A percentile compares a stretch with the other conserved stretches of the same genome.
Conservation (phyloP, 2,113 vertebrate genomes). For the Poecilia latipinna region DNA sequence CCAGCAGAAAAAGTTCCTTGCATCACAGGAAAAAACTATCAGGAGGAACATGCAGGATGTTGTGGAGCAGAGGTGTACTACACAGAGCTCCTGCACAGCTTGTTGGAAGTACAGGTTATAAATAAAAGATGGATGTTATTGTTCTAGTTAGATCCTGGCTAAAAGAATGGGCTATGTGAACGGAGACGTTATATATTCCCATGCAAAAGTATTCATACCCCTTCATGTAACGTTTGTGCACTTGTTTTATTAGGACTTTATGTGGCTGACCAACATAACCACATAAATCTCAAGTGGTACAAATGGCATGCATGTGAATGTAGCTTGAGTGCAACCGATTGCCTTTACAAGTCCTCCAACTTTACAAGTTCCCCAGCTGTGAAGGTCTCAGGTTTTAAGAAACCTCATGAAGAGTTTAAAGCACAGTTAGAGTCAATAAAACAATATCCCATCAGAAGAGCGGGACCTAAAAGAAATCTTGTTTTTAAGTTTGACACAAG, state of each 20-base stretch:
- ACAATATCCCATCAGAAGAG: not conserved
- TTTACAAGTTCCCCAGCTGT: no score
- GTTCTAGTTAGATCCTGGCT: not conserved
- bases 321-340: not conserved
- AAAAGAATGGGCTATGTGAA: not conserved
- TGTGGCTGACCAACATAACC: no score
- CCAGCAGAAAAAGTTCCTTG: slow-evolving; percentile 24
- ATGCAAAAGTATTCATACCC: no score
- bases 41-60: slow-evolving; percentile 20
- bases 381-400: no score
- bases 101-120: not conserved
- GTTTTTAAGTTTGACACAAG: not conserved
- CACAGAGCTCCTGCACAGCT: slow-evolving; percentile 4
- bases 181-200: not conserved
- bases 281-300: not conserved
- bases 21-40: slow-evolving; percentile 10
- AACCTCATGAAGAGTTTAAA: not conserved
- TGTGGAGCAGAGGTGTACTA: not conserved
- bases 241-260: no score
- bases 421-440: no score
- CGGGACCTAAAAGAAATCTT: not conserved
- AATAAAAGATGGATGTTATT: not conserved
- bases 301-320: not conserved
- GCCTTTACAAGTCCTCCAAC: no score
- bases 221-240: not conserved